Percentiles rank a stretch among this genome's conserved stretches.
Conservation (phyloP, 2,113 vertebrate species). For the Circaetus cinerascens region DNA sequence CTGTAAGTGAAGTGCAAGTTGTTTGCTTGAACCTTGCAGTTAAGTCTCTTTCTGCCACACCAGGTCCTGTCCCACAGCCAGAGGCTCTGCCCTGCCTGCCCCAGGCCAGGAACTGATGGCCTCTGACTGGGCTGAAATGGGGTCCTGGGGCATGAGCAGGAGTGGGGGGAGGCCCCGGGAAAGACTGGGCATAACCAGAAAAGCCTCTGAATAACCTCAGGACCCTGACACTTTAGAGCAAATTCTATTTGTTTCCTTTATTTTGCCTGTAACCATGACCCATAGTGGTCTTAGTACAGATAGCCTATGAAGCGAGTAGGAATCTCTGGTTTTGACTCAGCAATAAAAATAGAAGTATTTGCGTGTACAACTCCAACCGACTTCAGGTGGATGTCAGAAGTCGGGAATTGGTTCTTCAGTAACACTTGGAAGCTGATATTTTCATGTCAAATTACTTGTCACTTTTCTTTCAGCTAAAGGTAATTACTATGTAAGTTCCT, state of each 20-base stretch:
- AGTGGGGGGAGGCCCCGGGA: accelerated
- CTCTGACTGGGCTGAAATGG: not conserved
- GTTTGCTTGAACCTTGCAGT: no score
- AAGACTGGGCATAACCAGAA: not conserved
- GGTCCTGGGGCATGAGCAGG: not conserved
- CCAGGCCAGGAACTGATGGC: not conserved
- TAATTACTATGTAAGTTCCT: not conserved
- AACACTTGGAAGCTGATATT: not conserved
- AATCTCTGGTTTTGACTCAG: not conserved
- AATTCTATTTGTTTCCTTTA: not conserved
- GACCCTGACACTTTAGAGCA: not conserved
- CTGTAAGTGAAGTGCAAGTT: no score
- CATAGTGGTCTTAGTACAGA: not conserved
- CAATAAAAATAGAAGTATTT: not conserved
- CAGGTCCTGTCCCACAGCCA: not conserved
- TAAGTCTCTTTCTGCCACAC: no score
- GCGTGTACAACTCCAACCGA: accelerated
- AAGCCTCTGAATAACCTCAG: not conserved
- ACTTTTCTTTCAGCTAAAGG: not conserved
- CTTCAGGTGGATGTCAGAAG: not conserved
- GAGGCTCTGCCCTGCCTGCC: not conserved
- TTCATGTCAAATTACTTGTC: not conserved
- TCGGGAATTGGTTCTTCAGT: not conserved
- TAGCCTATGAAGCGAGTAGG: not conserved
- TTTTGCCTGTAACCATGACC: not conserved